Evolutionary conservation across 2,797 vertebrate species (phyloP).

Genomic region (Myripristis murdjan): DNA sequence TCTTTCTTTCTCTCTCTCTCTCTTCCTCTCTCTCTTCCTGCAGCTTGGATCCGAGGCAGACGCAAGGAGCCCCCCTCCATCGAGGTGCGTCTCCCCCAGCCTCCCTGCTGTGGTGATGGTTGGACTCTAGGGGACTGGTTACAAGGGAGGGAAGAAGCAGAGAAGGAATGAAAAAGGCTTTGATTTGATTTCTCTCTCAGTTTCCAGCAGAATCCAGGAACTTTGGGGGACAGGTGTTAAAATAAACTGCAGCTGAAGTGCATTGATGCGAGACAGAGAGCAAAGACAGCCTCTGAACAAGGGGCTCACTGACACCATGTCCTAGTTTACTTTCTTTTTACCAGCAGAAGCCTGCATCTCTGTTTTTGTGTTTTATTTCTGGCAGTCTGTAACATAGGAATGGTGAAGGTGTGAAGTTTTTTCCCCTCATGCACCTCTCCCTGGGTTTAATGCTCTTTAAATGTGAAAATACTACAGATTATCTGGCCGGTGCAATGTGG

Average conservation of each 20-base stretch:
- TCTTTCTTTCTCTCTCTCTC: conserved; percentile 28
- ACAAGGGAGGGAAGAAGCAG: conserved; percentile 68
- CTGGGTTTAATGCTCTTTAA: conserved; percentile 83
- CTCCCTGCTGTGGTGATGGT: conserved; percentile 77
- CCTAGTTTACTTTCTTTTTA: conserved; percentile 75
- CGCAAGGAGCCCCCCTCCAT: conserved; percentile 92
- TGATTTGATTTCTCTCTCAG: conserved; percentile 78
- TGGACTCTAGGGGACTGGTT: conserved; percentile 78
- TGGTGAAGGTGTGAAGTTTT: conserved; percentile 67
- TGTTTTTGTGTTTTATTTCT: conserved; percentile 77
- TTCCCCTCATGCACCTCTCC: conserved; percentile 67
- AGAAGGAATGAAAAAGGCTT: conserved; percentile 69
- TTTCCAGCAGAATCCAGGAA: conserved; percentile 75
- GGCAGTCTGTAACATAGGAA: conserved; percentile 68
- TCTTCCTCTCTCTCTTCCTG: conserved; percentile 70
- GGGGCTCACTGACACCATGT: conserved; percentile 76
- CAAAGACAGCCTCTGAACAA: conserved; percentile 73
- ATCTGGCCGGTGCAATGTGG: conserved; percentile 77
- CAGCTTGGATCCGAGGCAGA: conserved; percentile 97
- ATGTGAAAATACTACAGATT: conserved; percentile 81
- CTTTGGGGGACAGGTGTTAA: conserved; percentile 82
- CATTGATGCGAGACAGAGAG: conserved; percentile 72
- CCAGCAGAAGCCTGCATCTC: conserved; percentile 67
- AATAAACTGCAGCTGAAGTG: conserved; percentile 81
- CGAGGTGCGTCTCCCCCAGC: conserved; percentile 86